phyloP scores from a whole-genome alignment of 2,113 vertebrate species.

The Callionymus lyra region DNA sequence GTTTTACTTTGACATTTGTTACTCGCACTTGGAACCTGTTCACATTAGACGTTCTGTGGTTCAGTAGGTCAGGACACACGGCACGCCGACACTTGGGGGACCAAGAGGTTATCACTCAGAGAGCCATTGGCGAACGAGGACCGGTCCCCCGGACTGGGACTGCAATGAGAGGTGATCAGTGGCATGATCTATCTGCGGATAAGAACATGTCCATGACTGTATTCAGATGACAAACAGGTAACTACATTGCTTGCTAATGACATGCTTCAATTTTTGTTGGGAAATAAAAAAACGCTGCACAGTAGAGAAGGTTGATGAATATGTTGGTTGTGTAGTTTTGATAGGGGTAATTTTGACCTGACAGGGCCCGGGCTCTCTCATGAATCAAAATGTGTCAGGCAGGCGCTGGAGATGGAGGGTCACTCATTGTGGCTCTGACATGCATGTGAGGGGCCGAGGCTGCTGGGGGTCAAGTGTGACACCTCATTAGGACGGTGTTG shows the following conservation, averaged over 20 bases:
- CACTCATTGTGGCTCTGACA: slow-evolving; percentile 79
- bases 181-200: not conserved
- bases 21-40: slow-evolving; percentile 40
- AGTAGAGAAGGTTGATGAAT: slow-evolving; percentile 72
- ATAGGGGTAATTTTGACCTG: slow-evolving; percentile 79
- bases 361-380: slow-evolving; percentile 75
- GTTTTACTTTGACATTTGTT: slow-evolving; percentile 22
- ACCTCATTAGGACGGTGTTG: slow-evolving; percentile 82
- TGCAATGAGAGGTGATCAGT: slow-evolving; percentile 20
- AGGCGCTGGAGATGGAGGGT: slow-evolving; percentile 75
- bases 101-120: slow-evolving; percentile 42
- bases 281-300: slow-evolving; percentile 35
- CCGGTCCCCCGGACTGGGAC: slow-evolving; percentile 17
- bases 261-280: slow-evolving; percentile 30
- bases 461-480: slow-evolving; percentile 82
- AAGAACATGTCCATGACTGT: slow-evolving; percentile 19
- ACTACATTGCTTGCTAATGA: too few species aligned
- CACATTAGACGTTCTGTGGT: slow-evolving; percentile 37
- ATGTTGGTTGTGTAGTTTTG: slow-evolving; percentile 73
- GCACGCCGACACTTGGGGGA: slow-evolving; percentile 49
- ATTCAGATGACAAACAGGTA: slow-evolving; percentile 11
- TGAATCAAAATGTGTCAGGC: slow-evolving; percentile 88
- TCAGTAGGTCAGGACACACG: slow-evolving; percentile 45
- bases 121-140: slow-evolving; percentile 35
- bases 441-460: slow-evolving; percentile 70